Percentiles rank a stretch among this genome's conserved stretches.
Conservation (phyloP, 2,797 vertebrate species). For the Esox lucius region DNA sequence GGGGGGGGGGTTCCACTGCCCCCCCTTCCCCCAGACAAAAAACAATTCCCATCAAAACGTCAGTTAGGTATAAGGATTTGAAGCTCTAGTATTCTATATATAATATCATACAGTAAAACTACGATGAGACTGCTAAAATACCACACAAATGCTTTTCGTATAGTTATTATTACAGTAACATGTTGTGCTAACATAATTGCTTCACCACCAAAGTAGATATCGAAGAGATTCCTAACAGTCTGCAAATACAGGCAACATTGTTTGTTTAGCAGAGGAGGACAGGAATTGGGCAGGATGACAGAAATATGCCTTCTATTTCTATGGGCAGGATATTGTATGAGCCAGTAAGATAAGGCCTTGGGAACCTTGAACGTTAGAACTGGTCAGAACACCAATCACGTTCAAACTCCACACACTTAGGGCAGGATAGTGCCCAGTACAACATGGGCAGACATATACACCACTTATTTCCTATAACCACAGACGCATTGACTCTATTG, state of each 20-base stretch:
- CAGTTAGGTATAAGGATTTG: constrained; percentile 71
- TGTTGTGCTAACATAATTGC: constrained; percentile 3
- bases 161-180: background rate
- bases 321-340: background rate
- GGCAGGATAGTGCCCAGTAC: background rate
- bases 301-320: too few relatives aligned
- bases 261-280: background rate
- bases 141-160: constrained; percentile 73
- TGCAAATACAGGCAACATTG: background rate
- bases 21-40: constrained; percentile 51
- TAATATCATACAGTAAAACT: constrained; percentile 68
- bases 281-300: background rate
- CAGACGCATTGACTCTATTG: background rate
- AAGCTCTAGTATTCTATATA: constrained; percentile 69
- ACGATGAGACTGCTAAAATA: constrained; percentile 65
- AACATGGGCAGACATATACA: background rate
- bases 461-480: background rate
- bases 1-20: constrained; percentile 63
- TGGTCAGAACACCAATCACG: background rate
- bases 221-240: background rate
- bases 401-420: background rate
- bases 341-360: background rate
- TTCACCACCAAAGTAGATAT: background rate
- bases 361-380: background rate
- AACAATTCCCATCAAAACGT: constrained; percentile 70